Conservation (phyloP, 1,140 invertebrate species). For the Metaphire vulgaris region DNA sequence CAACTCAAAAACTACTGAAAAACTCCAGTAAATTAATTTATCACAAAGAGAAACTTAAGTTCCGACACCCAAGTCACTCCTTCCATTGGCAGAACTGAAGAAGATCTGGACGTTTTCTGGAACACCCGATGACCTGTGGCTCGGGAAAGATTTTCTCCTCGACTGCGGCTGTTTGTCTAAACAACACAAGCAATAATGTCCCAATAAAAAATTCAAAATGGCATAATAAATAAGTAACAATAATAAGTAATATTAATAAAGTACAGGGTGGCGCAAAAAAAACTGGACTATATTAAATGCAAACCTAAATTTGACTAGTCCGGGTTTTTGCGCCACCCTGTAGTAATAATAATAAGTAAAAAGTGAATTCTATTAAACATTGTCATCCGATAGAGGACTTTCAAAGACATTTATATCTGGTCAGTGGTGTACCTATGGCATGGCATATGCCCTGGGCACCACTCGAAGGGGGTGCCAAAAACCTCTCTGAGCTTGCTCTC, state of each 20-base stretch:
- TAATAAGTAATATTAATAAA: background rate
- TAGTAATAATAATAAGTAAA: too few species aligned
- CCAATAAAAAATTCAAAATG: background rate
- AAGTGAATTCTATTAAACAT: too few species aligned
- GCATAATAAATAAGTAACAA: background rate
- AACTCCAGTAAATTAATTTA: background rate
- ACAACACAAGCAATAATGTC: background rate
- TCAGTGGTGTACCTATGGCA: too few species aligned
- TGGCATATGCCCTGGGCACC: too few species aligned
- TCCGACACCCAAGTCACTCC: background rate
- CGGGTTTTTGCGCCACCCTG: too few species aligned
- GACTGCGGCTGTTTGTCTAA: background rate
- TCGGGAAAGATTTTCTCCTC: background rate
- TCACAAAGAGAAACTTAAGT: background rate
- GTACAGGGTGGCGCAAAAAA: background rate
- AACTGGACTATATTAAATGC: background rate
- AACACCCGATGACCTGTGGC: background rate
- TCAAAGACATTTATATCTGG: too few species aligned
- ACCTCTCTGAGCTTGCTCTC: too few species aligned
- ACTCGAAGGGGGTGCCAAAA: too few species aligned
- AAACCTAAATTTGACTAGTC: too few species aligned
- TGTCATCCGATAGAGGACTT: too few species aligned
- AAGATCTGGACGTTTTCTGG: background rate
- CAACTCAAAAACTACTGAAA: background rate
- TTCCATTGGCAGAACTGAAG: background rate